Evolutionary conservation across 2,888 invertebrate genomes (phyloP).

Genomic region (Aproaerema taeniolella): DNA sequence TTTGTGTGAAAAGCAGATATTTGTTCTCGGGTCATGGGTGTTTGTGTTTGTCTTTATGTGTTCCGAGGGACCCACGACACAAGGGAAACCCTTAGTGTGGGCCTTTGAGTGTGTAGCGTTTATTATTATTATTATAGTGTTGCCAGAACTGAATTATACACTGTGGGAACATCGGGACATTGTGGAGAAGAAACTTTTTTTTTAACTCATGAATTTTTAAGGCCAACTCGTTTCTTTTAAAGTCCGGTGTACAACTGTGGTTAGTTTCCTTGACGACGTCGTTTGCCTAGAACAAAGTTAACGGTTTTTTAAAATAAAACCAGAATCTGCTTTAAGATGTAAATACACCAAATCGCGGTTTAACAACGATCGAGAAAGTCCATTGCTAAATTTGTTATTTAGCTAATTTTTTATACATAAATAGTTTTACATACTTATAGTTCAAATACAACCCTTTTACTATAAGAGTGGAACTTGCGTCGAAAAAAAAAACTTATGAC

Average conservation of each 20-base stretch:
- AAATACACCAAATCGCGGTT: background rate
- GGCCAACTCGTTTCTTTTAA: constrained; percentile 9
- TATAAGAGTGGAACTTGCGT: no score
- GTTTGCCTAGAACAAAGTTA: no score
- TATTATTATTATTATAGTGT: no score
- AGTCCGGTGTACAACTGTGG: constrained; percentile 13
- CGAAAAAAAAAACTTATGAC: no score
- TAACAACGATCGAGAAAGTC: background rate
- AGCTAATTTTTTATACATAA: background rate
- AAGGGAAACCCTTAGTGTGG: no score
- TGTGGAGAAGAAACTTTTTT: constrained; percentile 13
- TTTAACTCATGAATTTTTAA: constrained; percentile 13
- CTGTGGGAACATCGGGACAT: constrained; percentile 17
- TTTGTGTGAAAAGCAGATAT: no score
- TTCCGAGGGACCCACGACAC: no score
- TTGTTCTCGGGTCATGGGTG: no score
- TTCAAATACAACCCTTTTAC: no score
- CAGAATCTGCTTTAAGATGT: background rate
- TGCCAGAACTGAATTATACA: constrained; percentile 16
- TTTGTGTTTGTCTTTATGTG: no score
- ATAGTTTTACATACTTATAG: no score
- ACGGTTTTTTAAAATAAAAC: constrained; percentile 13
- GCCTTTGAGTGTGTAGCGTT: no score
- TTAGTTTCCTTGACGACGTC: constrained; percentile 13
- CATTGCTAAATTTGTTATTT: background rate